Evolutionary conservation across 2,113 vertebrate genomes (phyloP), one percentile per base, ranked within the genome.

Genomic region (Columba livia): DNA sequence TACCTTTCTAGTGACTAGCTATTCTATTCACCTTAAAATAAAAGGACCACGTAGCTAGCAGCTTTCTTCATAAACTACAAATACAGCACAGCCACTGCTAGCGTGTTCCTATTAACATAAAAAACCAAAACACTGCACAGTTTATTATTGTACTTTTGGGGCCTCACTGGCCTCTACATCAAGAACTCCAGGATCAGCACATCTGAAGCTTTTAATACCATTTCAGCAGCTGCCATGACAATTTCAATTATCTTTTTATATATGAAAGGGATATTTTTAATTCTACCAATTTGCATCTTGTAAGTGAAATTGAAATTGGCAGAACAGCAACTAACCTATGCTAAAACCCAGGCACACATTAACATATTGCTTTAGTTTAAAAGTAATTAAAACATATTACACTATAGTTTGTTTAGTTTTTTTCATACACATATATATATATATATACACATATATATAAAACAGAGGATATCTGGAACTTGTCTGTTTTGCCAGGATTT

Each of bases 231-330:
- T 91, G 93, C 67, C 77, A 87, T 4, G 36, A 95, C 91, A 93
- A 89, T 89, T 93, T 88, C 96, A 97, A 95, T 94, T 92, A 96
- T 75, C 78, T 26, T 89, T 96, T 94, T 64, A 73, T 85, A 88
- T 95, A 92, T 51, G 62, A 94, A 97, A 96, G 70, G 64, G 87
- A 79, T 79, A 91, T 84, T 96, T 97, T 93, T 95, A 94, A 92
- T 97, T 96, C 96, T 40, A 84, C 38, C 81, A 91, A 94, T 96
- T 96, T 96, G 88, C 89, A 91, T 95, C 85, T 88, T 61, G 11
- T 78, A 93, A 88, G 71, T 54, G 67, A 93, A 94, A 95, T 74
- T 91, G 75, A 95, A 97, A 96, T 79, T 60, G 79, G 95, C 84
- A 97, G 79, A 70, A 66, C 10, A 94, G 85, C 72, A 96, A 93